Conservation (phyloP, 2,113 vertebrate species). For the Xenopus tropicalis region DNA sequence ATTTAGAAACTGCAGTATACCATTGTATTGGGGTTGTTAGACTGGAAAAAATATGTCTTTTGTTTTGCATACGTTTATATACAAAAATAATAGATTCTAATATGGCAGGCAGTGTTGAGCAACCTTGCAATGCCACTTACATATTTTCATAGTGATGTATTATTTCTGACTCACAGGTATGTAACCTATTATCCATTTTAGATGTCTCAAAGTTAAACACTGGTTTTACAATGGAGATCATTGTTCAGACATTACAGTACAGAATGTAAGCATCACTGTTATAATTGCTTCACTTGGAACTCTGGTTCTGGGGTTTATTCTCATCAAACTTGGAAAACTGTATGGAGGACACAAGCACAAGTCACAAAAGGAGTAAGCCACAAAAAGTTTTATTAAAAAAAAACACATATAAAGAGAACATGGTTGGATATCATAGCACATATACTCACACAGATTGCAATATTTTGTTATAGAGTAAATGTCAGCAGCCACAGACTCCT, state of each 20-base stretch:
- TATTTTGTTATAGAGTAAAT: conserved; percentile 70
- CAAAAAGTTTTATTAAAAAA: conserved; percentile 37
- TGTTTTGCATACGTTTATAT: too few species aligned
- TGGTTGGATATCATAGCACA: conserved; percentile 46
- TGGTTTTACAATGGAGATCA: conserved; percentile 70
- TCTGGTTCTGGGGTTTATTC: conserved; percentile 66
- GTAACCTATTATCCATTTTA: conserved; percentile 50
- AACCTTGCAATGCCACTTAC: too few species aligned
- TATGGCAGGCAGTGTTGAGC: too few species aligned
- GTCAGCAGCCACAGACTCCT: conserved; percentile 66
- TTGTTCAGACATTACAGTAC: conserved; percentile 70
- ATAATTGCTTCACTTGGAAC: conserved; percentile 64
- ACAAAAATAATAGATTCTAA: too few species aligned
- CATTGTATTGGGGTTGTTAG: too few species aligned
- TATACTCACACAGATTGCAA: conserved; percentile 50
- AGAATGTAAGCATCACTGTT: conserved; percentile 62
- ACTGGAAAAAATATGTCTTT: too few species aligned
- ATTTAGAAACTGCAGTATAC: too few species aligned
- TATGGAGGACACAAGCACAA: conserved; percentile 77
- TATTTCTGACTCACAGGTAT: not conserved
- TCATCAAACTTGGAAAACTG: conserved; percentile 68
- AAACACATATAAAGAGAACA: conserved; percentile 43
- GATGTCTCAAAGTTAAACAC: conserved; percentile 71
- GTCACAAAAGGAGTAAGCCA: conserved; percentile 73
- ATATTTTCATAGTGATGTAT: too few species aligned